Base-by-base conservation (phyloP, 2,113 vertebrate genomes). In the Henicopernis longicauda region DNA sequence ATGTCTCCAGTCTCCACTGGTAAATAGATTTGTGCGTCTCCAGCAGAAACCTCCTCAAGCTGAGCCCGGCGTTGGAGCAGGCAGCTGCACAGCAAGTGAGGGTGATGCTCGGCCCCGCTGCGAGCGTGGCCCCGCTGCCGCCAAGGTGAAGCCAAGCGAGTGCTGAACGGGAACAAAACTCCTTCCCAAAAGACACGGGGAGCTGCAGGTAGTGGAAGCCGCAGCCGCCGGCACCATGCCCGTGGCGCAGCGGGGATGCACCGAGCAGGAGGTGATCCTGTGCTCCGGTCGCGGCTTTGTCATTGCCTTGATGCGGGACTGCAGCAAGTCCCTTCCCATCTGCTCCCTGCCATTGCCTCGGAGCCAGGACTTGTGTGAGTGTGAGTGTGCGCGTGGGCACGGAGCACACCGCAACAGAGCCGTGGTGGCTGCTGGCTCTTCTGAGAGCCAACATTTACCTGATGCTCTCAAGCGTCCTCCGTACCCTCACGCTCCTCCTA, bases 241-340 rank as follows among this genome's bases (percentile, higher is more conserved):
- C 54, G 0, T 47, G 89, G 52, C 15, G 6, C 25, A 6, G 76
- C 4, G 3, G 83, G 93, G 83, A 73, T 2, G 71, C 58, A 38
- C 71, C 0, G 11, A 72, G 86, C 72, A 20, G 95, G 93, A 95
- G 86, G 72, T 86, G 89, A 83, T 91, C 91, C 83, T 19, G 71
- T 5, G 20, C 74, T 79, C 95, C 44, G 8, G 62, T 79, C 21
- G 1, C 54, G 15, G 94, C 81, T 93, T 85, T 94, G 82, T 91
- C 83, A 74, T 23, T 14, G 67, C 83, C 67, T 82, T 2, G 61
- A 57, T 45, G 90, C 1, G 78, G 92, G 92, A 96, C 59, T 86
- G 92, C 92, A 90, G 97, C 90, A 83, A 85, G 90, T 97, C 93
- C 78, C 95, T 95, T 82, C 82, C 96, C 95, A 91, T 96, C 96